Conservation (phyloP, 2,113 vertebrate species). For the Bubalus kerabau region DNA sequence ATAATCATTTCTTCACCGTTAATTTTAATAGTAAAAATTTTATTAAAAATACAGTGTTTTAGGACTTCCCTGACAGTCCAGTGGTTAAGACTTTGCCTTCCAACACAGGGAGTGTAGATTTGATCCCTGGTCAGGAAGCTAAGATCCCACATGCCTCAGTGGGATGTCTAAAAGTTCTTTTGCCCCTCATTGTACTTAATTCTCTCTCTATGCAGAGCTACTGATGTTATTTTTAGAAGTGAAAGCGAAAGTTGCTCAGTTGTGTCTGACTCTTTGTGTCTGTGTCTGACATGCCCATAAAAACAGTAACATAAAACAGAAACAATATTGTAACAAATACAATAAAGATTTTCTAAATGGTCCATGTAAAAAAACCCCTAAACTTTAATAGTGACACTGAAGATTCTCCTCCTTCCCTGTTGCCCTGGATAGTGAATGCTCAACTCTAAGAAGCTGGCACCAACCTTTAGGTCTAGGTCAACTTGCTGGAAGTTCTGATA, state of each 20-base stretch:
- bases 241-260: background rate
- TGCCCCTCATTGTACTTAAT: background rate
- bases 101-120: background rate
- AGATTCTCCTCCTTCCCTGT: background rate
- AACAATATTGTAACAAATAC: background rate
- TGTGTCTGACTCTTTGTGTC: background rate
- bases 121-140: background rate
- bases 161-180: background rate
- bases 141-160: background rate
- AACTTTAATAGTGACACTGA: background rate
- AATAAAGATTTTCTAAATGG: background rate
- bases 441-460: background rate
- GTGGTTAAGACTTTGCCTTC: background rate
- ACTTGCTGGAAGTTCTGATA: background rate
- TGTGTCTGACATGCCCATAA: background rate
- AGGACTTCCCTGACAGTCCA: background rate
- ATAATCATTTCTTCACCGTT: background rate
- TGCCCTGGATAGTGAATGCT: background rate
- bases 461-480: background rate
- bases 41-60: background rate
- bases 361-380: background rate
- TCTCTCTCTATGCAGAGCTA: background rate
- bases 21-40: background rate
- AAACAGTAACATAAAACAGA: background rate
- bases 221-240: background rate